Base-by-base conservation (phyloP, 2,797 vertebrate genomes). In the Cossypha niveicapilla region DNA sequence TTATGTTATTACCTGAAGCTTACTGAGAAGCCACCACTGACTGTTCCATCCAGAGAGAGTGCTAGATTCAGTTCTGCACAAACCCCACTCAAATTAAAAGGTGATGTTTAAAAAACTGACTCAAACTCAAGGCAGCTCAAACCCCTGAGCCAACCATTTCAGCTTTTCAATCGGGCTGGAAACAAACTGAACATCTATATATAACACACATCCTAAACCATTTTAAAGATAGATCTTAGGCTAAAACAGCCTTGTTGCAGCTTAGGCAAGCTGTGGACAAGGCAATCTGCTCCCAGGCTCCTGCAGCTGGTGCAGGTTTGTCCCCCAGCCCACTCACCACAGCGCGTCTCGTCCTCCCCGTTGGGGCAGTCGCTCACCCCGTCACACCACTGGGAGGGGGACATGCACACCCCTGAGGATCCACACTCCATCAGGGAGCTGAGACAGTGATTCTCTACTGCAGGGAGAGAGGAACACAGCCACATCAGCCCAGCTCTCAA, bases 331-430 rank as follows among this genome's bases (percentile, higher is more conserved):
- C 50, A 51, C 98, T 98, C 96, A 99, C 99, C 98, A 88, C 98
- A 99, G 23, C 94, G 95, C 13, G 91, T 97, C 96, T 99, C 98
- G 7, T 98, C 98, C 94, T 98, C 98, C 14, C 98, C 98, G 1
- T 92, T 81, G 11, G 98, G 97, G 72, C 98, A 99, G 73, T 99
- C 93, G 1, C 1, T 14, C 21, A 95, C 44, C 3, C 99, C 98
- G 1, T 99, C 97, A 11, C 99, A 99, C 98, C 98, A 99, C 79
- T 98, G 92, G 1, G 97, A 98, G 35, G 97, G 41, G 18, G 85
- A 60, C 18, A 99, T 53, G 78, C 98, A 98, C 32, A 71, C 86
- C 34, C 97, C 97, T 0, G 96, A 97, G 14, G 98, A 97, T 3
- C 98, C 98, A 27, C 99, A 99, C 61, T 92, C 96, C 39, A 97